Evolutionary conservation across 2,797 vertebrate species (phyloP).

Genomic region (Sitta carolinensis): DNA sequence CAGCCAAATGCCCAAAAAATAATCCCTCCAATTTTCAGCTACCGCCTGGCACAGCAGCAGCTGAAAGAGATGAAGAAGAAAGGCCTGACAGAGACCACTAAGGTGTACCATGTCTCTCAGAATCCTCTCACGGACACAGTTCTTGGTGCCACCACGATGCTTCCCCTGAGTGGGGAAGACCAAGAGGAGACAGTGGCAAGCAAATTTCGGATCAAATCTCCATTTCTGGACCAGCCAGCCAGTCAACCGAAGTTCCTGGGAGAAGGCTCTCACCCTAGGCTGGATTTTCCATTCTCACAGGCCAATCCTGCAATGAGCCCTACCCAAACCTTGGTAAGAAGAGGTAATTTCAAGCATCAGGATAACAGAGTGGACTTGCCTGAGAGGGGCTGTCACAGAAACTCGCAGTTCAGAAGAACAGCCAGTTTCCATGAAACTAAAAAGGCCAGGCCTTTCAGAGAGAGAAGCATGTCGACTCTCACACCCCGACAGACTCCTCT

Average conservation of each 20-base stretch:
- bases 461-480: constrained; percentile 89
- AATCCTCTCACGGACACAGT: constrained; percentile 89
- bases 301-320: constrained; percentile 59
- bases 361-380: constrained; percentile 84
- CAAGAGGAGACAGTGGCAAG: constrained; percentile 70
- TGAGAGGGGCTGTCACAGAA: constrained; percentile 78
- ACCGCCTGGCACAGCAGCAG: constrained; percentile 94
- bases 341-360: constrained; percentile 77
- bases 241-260: constrained; percentile 34
- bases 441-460: constrained; percentile 85
- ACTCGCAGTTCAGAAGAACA: constrained; percentile 87
- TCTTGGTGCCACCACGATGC: constrained; percentile 76
- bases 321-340: constrained; percentile 75
- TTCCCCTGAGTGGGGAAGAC: constrained; percentile 66
- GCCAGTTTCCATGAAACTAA: constrained; percentile 92
- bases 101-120: constrained; percentile 93
- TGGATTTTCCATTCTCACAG: constrained; percentile 71
- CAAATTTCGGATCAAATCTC: constrained; percentile 81
- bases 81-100: constrained; percentile 90
- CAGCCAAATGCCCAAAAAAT: constrained; percentile 89
- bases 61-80: constrained; percentile 98
- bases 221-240: constrained; percentile 78
- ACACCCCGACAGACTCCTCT: constrained; percentile 84
- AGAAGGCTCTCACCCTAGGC: constrained; percentile 77
- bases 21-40: constrained; percentile 93